Percentiles rank a stretch among this genome's conserved stretches.
These are phyloP conservation scores for Oxyteleia sp. DNA, from an alignment of 2,888 invertebrate genomes.

Conservation along the genomic window DNA sequence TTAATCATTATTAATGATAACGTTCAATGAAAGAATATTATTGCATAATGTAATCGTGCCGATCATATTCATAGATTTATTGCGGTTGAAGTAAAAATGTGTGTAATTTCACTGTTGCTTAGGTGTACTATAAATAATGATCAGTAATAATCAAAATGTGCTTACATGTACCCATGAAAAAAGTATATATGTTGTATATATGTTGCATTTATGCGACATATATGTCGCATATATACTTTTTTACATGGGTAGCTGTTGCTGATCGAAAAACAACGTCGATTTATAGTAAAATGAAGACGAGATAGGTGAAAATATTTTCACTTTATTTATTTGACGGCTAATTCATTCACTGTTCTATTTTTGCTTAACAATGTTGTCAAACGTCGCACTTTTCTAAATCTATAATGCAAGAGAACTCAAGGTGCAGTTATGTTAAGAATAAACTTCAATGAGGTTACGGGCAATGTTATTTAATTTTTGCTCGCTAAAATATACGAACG, in stretches of 20 bases:
- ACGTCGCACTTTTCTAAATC: slow-evolving; percentile 17
- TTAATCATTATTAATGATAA: too few relatives aligned
- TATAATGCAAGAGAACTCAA: slow-evolving; percentile 28
- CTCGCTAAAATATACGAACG: background rate
- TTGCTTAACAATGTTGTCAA: slow-evolving; percentile 34
- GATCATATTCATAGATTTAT: too few relatives aligned
- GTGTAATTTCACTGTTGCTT: too few relatives aligned
- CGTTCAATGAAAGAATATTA: too few relatives aligned
- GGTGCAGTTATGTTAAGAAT: slow-evolving; percentile 4
- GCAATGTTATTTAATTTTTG: slow-evolving; percentile 10
- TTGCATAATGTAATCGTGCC: too few relatives aligned
- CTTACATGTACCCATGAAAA: background rate
- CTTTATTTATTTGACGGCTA: slow-evolving; percentile 44
- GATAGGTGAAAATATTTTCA: slow-evolving; percentile 48
- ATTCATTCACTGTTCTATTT: slow-evolving; percentile 50
- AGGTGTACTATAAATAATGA: too few relatives aligned
- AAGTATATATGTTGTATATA: too few relatives aligned
- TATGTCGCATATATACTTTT: too few relatives aligned
- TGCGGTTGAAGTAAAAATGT: too few relatives aligned
- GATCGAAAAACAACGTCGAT: slow-evolving; percentile 25
- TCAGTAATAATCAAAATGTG: slow-evolving; percentile 8
- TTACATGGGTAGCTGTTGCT: too few relatives aligned
- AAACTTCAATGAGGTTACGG: slow-evolving; percentile 3
- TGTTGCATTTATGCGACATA: too few relatives aligned
- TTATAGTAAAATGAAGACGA: slow-evolving; percentile 8